phyloP scores from a whole-genome alignment of 2,113 vertebrate genomes.

The Mugil cephalus region DNA sequence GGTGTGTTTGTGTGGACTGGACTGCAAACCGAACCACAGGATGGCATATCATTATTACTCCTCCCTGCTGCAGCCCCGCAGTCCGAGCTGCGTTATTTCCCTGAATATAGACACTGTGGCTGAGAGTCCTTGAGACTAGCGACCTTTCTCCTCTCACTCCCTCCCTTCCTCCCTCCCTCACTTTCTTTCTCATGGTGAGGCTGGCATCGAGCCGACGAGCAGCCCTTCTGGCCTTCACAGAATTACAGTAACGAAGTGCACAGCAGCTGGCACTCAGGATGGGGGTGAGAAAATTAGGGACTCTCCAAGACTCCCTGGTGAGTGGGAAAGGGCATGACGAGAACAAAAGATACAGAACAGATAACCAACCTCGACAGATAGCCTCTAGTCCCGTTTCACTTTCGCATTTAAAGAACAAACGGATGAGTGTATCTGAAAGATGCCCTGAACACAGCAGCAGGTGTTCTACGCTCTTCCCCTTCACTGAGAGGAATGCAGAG shows the following conservation, averaged over 20 bases:
- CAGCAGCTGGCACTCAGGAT: conserved; percentile 59
- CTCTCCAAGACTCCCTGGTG: conserved; percentile 59
- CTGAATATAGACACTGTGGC: conserved; percentile 44
- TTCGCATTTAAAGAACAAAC: conserved; percentile 48
- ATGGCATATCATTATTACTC: conserved; percentile 58
- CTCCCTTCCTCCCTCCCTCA: not conserved
- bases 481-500: not conserved
- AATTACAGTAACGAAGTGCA: conserved; percentile 48
- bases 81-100: conserved; percentile 50
- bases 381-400: conserved; percentile 46
- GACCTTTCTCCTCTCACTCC: conserved; percentile 20
- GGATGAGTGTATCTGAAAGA: conserved; percentile 11
- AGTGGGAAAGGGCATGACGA: conserved; percentile 31
- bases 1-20: conserved; percentile 30
- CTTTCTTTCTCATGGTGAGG: conserved; percentile 29
- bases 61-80: conserved; percentile 37
- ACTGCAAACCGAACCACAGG: conserved; percentile 48
- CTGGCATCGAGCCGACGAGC: conserved; percentile 37
- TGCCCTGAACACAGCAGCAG: conserved; percentile 1
- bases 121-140: conserved; percentile 60
- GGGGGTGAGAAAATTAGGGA: conserved; percentile 61
- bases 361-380: not conserved
- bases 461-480: not conserved
- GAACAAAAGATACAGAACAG: conserved; percentile 19
- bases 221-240: conserved; percentile 38